Evolutionary conservation across 2,888 invertebrate species (phyloP), one percentile per base, ranked within the genome.

Genomic region (Phasia obesa): DNA sequence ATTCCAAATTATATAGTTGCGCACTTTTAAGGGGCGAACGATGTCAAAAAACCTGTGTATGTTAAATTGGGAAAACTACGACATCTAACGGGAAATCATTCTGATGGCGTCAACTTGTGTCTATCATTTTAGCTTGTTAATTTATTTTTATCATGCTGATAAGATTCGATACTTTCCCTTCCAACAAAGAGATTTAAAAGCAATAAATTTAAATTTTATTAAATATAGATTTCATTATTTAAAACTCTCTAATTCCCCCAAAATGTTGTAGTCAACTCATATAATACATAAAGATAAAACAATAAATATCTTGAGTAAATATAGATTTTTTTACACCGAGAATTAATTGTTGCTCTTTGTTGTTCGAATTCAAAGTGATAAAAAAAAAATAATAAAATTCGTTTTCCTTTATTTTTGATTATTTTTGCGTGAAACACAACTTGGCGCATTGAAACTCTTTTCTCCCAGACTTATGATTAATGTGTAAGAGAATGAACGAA

Each of bases 351-450:
- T 42, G 27, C 53, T 62, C 62, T 62, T 53, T 62, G 51, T 62
- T 62, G 60, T 62, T 19, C 4, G 53, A 60, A 62, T 21, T 62
- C 5, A 53, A 73, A 42, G 35, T 42, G 3, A 51, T n/a, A n/a
- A 47, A 7, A 70, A 70, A 44, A 69, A 42, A n/a, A 44, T 23
- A 57, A 44, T 15, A 7, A 38, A 4, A n/a, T 42, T 2, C 21
- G 7, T 44, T 31, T 27, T 47, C 27, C 9, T 49, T 73, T n/a
- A 21, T 47, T 59, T 57, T 38, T 38, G 64, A n/a, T 38, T 0
- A 19, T 7, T 65, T 78, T 77, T 78, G 60, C 70, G 38, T 77
- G 23, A 25, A 77, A 62, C 64, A 57, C 70, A 38, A 53, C 47
- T 77, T 77, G 60, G 44, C 51, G 51, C 23, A n/a, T 38, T 69